Percentiles rank a stretch among this genome's conserved stretches.
Evolutionary conservation across 2,113 vertebrate species (phyloP).

Genomic region (Mastomys coucha): DNA sequence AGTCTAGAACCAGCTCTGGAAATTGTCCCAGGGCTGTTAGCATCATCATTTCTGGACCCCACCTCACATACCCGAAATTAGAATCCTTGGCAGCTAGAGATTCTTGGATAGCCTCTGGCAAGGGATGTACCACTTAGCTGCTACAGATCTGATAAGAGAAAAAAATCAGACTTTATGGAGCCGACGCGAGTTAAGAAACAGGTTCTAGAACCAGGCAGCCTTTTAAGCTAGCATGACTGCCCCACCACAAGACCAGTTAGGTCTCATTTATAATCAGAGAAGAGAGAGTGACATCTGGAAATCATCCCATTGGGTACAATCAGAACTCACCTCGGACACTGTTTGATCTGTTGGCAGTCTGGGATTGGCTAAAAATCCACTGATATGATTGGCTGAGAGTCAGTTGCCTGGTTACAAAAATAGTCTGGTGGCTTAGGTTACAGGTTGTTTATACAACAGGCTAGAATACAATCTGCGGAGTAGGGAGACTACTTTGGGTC

Average conservation of each 20-base stretch:
- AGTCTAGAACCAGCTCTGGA: not conserved
- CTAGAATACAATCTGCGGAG: not conserved
- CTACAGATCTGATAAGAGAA: not conserved
- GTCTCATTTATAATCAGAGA: slow-evolving; percentile 22
- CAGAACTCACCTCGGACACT: not conserved
- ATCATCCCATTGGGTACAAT: not conserved
- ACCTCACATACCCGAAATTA: not conserved
- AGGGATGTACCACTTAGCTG: not conserved
- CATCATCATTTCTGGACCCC: not conserved
- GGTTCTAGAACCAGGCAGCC: not conserved
- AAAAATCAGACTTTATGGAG: not conserved
- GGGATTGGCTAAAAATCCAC: not conserved
- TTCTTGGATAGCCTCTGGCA: not conserved
- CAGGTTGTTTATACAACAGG: not conserved
- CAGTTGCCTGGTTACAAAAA: not conserved
- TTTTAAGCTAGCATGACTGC: not conserved
- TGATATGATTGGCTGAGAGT: not conserved
- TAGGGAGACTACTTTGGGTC: not conserved
- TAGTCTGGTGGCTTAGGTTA: not conserved
- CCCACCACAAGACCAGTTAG: not conserved
- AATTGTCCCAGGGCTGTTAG: not conserved
- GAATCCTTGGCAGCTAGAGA: not conserved
- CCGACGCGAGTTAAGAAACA: not conserved
- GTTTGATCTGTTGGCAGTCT: not conserved
- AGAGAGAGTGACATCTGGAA: not conserved